These are phyloP conservation scores for Oryctolagus cuniculus DNA, from an alignment of 2,113 vertebrate genomes.

Conservation along the genomic window mOryCun1.1 NC_091443.1:107815001-107815500, in stretches of 20 bases:
- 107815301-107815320: background rate
- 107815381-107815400: background rate
- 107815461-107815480: too few relatives aligned
- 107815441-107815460: too few relatives aligned
- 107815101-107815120: background rate
- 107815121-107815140: background rate
- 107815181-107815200: background rate
- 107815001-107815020: too few relatives aligned
- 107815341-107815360: background rate
- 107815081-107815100: background rate
- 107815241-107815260: background rate
- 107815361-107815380: background rate
- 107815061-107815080: background rate
- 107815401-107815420: background rate
- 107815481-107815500: too few relatives aligned
- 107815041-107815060: background rate
- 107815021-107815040: background rate
- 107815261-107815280: background rate
- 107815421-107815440: too few relatives aligned
- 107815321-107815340: background rate
- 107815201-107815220: background rate
- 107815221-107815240: background rate
- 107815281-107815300: background rate
- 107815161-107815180: background rate
- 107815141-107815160: conserved; percentile 28